Conservation (phyloP, 2,888 invertebrate genomes). For the Lasioglossum pauxillum region DNA sequence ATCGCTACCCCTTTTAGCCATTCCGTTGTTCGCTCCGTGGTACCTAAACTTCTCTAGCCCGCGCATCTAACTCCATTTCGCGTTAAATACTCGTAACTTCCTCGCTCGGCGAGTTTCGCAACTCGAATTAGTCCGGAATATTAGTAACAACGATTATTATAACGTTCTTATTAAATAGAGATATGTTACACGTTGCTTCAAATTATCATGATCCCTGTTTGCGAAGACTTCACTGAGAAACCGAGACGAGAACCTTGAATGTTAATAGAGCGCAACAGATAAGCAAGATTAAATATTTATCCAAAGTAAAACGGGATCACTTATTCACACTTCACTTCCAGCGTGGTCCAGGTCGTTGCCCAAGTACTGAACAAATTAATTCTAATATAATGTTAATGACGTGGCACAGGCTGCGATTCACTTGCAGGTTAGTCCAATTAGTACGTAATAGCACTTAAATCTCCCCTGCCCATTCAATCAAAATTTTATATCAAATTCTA, state of each 20-base stretch:
- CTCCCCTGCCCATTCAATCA: not conserved
- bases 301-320: not conserved
- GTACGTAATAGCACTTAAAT: not conserved
- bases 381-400: not conserved
- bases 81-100: slow-evolving; percentile 9
- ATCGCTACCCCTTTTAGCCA: slow-evolving; percentile 21
- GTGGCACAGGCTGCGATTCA: not conserved
- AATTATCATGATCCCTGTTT: not conserved
- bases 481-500: not conserved
- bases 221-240: not conserved
- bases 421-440: not conserved
- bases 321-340: not conserved
- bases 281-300: not conserved
- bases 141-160: not conserved
- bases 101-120: not conserved
- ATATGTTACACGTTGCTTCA: not conserved
- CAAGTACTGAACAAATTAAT: not conserved
- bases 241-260: not conserved
- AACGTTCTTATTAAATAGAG: not conserved
- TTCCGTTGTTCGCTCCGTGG: not conserved
- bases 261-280: not conserved
- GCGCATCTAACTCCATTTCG: slow-evolving; percentile 10
- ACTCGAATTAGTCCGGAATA: not conserved
- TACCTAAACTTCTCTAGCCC: slow-evolving; percentile 12
- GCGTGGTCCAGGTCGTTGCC: not conserved